A percentile compares a stretch with the other conserved stretches of the same genome.
Evolutionary conservation across 1,140 invertebrate genomes (phyloP).

Genomic region (Heliconius hermathena): DNA sequence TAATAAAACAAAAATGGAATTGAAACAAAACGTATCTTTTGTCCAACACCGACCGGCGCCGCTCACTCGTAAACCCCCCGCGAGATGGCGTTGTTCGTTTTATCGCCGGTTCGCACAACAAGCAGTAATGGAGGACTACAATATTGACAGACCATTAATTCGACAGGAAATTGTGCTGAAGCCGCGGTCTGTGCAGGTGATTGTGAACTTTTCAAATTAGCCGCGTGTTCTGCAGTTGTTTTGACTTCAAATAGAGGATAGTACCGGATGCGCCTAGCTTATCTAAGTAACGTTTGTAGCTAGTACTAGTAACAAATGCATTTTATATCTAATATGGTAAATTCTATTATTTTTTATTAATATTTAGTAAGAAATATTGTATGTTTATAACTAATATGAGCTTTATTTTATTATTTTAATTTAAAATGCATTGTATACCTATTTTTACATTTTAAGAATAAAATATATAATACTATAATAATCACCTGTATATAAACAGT

Average conservation of each 20-base stretch:
- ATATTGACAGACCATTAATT: conserved; percentile 82
- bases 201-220: conserved; percentile 81
- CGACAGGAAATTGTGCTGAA: conserved; percentile 79
- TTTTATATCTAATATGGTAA: background rate
- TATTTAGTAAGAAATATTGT: too few species aligned
- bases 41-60: conserved; percentile 47
- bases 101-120: conserved; percentile 74
- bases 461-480: too few species aligned
- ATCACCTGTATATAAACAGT: background rate
- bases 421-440: too few species aligned
- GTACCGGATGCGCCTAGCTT: conserved; percentile 23
- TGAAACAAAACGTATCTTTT: background rate
- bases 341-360: too few species aligned
- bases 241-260: conserved; percentile 62
- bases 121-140: conserved; percentile 77
- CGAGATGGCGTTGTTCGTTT: conserved; percentile 73
- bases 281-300: too few species aligned
- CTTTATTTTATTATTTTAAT: too few species aligned
- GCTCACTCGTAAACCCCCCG: conserved; percentile 61
- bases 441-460: too few species aligned
- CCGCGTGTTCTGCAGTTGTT: conserved; percentile 70
- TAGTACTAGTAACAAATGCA: background rate
- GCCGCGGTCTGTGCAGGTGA: conserved; percentile 71
- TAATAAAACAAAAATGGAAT: background rate
- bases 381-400: too few species aligned